phyloP scores from a whole-genome alignment of 2,888 invertebrate species.

The Drosophila kanekoi region DNA sequence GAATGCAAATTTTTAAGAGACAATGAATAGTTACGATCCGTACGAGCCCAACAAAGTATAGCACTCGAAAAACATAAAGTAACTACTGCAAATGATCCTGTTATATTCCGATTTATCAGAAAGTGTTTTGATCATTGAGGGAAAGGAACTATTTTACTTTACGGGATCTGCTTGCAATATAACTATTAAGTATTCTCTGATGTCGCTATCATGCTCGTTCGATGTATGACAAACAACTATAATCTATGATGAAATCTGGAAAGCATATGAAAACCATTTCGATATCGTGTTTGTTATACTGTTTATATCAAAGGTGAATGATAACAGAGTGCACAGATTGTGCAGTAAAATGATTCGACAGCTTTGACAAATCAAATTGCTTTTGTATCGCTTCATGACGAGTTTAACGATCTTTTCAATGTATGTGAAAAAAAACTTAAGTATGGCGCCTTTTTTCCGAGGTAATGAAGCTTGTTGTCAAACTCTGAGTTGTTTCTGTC shows the following conservation, averaged over 20 bases:
- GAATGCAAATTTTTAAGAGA: no score
- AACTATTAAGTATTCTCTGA: background rate
- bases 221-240: background rate
- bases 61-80: no score
- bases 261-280: background rate
- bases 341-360: slow-evolving; percentile 2
- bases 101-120: no score
- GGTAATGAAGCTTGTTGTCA: background rate
- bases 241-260: background rate
- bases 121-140: no score
- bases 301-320: slow-evolving; percentile 7
- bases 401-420: slow-evolving; percentile 6
- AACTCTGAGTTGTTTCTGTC: background rate
- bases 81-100: no score
- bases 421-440: slow-evolving; percentile 14
- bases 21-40: no score
- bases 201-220: background rate
- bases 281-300: background rate
- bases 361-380: slow-evolving; percentile 6
- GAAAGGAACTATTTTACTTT: no score
- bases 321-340: slow-evolving; percentile 16
- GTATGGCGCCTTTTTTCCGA: slow-evolving; percentile 11
- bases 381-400: slow-evolving; percentile 7
- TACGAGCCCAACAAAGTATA: no score
- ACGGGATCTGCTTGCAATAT: background rate